phyloP scores from a whole-genome alignment of 2,888 invertebrate species.

The Diaperis boleti region DNA sequence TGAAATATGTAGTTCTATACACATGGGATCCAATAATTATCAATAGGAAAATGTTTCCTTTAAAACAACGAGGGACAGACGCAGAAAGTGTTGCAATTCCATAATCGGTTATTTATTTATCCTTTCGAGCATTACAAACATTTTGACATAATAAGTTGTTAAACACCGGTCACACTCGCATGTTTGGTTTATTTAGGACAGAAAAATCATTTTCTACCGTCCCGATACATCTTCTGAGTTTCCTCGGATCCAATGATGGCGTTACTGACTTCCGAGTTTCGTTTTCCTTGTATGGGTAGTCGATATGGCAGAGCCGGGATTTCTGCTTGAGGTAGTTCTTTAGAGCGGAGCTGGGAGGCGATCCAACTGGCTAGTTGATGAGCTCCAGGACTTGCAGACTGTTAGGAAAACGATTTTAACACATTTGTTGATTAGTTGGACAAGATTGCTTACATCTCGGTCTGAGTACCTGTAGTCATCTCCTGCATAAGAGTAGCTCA shows the following conservation, averaged over 20 bases:
- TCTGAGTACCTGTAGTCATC: conserved; percentile 47
- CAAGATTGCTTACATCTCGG: conserved; percentile 42
- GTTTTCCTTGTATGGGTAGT: conserved; percentile 56
- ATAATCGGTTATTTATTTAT: too few species aligned
- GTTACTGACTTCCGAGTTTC: conserved; percentile 61
- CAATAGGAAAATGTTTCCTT: neutral
- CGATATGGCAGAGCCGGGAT: conserved; percentile 56
- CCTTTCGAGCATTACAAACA: conserved; percentile 36
- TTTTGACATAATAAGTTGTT: neutral
- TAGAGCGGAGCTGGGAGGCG: conserved; percentile 57
- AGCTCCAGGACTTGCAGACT: conserved; percentile 58
- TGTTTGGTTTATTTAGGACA: neutral
- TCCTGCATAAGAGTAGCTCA: conserved; percentile 40
- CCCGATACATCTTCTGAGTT: conserved; percentile 60
- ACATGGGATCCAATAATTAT: too few species aligned
- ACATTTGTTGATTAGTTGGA: neutral
- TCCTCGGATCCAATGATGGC: conserved; percentile 61
- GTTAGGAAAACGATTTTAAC: conserved; percentile 10
- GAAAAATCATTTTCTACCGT: conserved; percentile 48
- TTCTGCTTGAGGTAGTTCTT: conserved; percentile 54
- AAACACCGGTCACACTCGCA: conserved; percentile 22
- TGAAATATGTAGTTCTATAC: too few species aligned
- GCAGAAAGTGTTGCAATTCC: too few species aligned
- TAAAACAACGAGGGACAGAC: neutral
- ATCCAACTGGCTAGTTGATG: conserved; percentile 63